Evolutionary conservation across 2,113 vertebrate genomes (phyloP).

Genomic region (Corythoichthys haematopterus): DNA sequence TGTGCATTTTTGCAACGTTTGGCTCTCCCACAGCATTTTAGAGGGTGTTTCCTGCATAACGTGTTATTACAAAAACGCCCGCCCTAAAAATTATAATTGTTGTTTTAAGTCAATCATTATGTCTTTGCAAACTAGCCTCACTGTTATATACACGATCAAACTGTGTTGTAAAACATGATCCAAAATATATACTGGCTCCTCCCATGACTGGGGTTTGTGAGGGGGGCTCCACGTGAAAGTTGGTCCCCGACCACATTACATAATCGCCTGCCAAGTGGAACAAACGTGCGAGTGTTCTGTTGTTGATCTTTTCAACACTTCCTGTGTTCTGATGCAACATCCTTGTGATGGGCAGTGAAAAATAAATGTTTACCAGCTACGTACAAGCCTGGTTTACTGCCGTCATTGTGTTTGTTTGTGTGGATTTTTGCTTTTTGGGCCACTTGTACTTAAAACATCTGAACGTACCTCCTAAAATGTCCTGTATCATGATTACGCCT

Average conservation of each 20-base stretch:
- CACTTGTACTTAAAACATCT: background rate
- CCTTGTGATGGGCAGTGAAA: background rate
- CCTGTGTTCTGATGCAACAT: background rate
- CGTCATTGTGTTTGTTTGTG: background rate
- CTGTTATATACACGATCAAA: background rate
- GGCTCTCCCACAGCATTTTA: background rate
- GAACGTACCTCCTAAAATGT: background rate
- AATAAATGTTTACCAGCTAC: background rate
- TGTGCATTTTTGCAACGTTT: background rate
- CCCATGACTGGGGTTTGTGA: background rate
- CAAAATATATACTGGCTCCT: background rate
- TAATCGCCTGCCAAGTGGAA: constrained; percentile 4
- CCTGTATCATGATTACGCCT: too few relatives aligned
- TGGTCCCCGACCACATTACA: background rate
- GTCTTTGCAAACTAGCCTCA: background rate
- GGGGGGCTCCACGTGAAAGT: background rate
- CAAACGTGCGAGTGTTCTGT: background rate
- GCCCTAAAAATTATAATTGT: background rate
- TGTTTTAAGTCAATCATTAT: background rate
- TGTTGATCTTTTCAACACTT: background rate
- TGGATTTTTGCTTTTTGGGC: background rate
- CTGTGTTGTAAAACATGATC: background rate
- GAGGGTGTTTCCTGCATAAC: background rate
- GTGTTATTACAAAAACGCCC: background rate
- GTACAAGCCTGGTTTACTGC: background rate